phyloP scores from a whole-genome alignment of 2,113 vertebrate species.

The Leucopsar rothschildi region DNA sequence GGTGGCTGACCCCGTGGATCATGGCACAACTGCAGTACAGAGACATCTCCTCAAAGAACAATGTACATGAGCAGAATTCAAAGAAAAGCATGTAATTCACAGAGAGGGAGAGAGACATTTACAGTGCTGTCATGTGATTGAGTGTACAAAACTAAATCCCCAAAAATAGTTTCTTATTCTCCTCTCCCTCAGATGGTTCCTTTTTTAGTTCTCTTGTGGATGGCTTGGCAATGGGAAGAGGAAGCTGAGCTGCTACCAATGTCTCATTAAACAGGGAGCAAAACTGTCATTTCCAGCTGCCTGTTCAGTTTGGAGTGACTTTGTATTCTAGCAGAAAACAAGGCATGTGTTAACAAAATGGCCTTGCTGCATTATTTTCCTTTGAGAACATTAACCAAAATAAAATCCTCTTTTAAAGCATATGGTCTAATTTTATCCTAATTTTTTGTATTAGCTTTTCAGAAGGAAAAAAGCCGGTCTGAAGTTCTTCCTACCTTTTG shows the following conservation, averaged over 20 bases:
- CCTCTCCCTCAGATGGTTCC: background rate
- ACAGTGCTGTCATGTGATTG: background rate
- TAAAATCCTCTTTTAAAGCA: background rate
- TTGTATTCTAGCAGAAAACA: background rate
- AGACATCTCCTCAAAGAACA: background rate
- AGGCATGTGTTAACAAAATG: background rate
- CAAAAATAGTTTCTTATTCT: slow-evolving; percentile 6
- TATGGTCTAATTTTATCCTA: background rate
- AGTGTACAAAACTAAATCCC: background rate
- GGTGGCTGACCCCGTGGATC: background rate
- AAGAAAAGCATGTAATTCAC: background rate
- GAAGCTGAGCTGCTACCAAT: slow-evolving; percentile 5
- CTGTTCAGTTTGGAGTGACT: slow-evolving; percentile 20
- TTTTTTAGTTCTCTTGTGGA: slow-evolving; percentile 31
- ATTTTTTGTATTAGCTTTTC: background rate
- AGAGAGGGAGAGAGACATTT: background rate
- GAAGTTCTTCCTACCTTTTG: background rate
- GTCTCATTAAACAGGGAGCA: background rate
- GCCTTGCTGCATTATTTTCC: background rate
- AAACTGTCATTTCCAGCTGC: slow-evolving; percentile 21
- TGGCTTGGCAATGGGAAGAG: slow-evolving; percentile 20
- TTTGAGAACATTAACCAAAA: background rate
- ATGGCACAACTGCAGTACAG: background rate
- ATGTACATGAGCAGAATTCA: background rate
- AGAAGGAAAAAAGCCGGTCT: background rate